phyloP scores from a whole-genome alignment of 2,113 vertebrate species.

The Bufo gargarizans region DNA sequence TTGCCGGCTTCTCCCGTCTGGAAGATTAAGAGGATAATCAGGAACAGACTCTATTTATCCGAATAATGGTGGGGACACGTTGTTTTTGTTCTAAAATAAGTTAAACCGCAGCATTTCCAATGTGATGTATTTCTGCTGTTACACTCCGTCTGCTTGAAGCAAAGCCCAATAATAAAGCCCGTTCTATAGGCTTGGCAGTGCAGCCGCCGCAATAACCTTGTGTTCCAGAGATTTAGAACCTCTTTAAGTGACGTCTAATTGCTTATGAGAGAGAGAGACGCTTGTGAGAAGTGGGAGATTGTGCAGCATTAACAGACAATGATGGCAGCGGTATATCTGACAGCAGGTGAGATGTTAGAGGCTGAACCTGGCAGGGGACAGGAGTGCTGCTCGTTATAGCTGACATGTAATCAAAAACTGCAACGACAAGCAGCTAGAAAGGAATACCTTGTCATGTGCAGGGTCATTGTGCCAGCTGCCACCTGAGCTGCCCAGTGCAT shows the following conservation, averaged over 20 bases:
- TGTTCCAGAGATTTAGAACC: conserved; percentile 22
- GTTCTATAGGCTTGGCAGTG: not conserved
- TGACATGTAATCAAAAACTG: not conserved
- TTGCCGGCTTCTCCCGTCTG: not conserved
- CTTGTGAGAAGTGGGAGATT: not conserved
- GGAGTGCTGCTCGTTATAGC: not conserved
- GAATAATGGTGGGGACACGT: conserved; percentile 28
- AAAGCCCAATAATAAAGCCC: conserved; percentile 37
- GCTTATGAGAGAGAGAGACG: conserved; percentile 22
- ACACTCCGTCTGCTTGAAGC: not conserved
- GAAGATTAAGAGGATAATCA: conserved; percentile 31
- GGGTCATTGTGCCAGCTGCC: not conserved
- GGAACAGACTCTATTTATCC: conserved; percentile 8
- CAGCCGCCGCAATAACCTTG: conserved; percentile 4
- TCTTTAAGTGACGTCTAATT: conserved; percentile 41
- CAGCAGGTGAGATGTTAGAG: not conserved
- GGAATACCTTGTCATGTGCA: not conserved
- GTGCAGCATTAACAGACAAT: not conserved
- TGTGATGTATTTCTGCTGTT: conserved; percentile 16
- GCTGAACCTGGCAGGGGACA: not conserved
- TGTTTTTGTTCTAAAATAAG: conserved; percentile 44
- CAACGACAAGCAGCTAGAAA: not conserved
- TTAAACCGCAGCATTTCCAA: not conserved
- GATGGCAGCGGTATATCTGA: not conserved
- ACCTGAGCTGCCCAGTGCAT: not conserved